Base-by-base conservation (phyloP, 2,888 invertebrate genomes). In the Protonemura montana region DNA sequence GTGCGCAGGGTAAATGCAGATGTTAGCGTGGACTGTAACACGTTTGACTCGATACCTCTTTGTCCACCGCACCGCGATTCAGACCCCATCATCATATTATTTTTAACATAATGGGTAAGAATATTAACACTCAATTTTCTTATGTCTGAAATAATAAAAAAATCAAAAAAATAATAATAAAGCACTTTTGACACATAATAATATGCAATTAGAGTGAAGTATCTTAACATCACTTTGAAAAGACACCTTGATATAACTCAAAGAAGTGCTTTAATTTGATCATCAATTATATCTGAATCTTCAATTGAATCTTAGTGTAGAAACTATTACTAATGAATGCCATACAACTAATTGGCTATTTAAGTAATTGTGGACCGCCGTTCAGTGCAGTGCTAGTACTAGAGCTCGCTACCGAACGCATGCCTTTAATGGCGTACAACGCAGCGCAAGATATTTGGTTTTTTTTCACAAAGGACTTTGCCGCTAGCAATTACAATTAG, bases 331-430 rank as follows among this genome's bases (percentile, higher is more conserved):
- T 42, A 42, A 83, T 83, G 82, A 83, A 83, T 42, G 30, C 42
- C 35, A 42, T 25, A 26, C n/a, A 27, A 16, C 82, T 83, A 83
- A 83, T 83, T 83, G 82, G 35, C 82, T 83, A 42, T 83, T 83
- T 83, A 83, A 26, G 82, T 83, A 83, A 83, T 83, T 83, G 41
- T 26, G 26, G 82, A 21, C 82, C 82, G 82, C 42, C 82, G 82
- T 83, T 35, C 35, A 10, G 42, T 13, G 78, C 78, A n/a, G 2
- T 26, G 28, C 78, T 78, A 6, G 27, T 10, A 6, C 78, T 13
- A 41, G 21, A 82, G 21, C 21, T 30, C n/a, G 26, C 78, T 78
- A 26, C 78, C 82, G 41, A 83, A 35, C 41, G 41, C 41, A 30
- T 83, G 26, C 82, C 35, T 29, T 82, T 83, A 35, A 41, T 83